Evolutionary conservation across 2,113 vertebrate species (phyloP).

Genomic region (Chiloscyllium plagiosum): DNA sequence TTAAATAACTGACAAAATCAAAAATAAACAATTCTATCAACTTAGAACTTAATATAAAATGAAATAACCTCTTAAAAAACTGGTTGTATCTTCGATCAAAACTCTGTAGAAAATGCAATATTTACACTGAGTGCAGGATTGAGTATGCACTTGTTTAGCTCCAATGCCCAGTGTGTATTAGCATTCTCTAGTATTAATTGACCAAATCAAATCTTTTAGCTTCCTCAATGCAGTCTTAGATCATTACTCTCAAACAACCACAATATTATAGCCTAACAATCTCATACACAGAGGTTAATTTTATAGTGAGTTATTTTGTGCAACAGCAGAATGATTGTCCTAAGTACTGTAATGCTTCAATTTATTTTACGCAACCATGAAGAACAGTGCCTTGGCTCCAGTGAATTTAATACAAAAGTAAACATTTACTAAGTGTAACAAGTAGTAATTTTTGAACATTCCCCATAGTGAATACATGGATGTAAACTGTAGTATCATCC

Average conservation of each 20-base stretch:
- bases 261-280: not conserved
- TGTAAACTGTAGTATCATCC: slow-evolving; percentile 40
- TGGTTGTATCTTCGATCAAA: not conserved
- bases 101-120: not conserved
- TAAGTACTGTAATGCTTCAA: not conserved
- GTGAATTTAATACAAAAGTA: slow-evolving; percentile 18
- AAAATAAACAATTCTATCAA: not conserved
- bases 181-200: not conserved
- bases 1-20: not conserved
- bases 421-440: not conserved
- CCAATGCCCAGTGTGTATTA: not conserved
- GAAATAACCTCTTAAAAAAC: not conserved
- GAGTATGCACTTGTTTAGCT: not conserved
- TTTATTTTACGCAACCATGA: not conserved
- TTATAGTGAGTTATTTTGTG: not conserved
- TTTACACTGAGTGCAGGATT: not conserved
- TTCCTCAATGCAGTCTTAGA: not conserved
- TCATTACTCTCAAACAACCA: not conserved
- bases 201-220: not conserved
- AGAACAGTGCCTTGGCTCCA: not conserved
- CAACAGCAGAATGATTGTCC: not conserved
- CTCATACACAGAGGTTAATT: not conserved
- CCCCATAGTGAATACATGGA: not conserved
- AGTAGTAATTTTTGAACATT: not conserved
- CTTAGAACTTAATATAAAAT: not conserved